These are phyloP conservation scores for Xestia sexstrigata DNA, from an alignment of 2,888 invertebrate genomes.

Conservation along the genomic window DNA sequence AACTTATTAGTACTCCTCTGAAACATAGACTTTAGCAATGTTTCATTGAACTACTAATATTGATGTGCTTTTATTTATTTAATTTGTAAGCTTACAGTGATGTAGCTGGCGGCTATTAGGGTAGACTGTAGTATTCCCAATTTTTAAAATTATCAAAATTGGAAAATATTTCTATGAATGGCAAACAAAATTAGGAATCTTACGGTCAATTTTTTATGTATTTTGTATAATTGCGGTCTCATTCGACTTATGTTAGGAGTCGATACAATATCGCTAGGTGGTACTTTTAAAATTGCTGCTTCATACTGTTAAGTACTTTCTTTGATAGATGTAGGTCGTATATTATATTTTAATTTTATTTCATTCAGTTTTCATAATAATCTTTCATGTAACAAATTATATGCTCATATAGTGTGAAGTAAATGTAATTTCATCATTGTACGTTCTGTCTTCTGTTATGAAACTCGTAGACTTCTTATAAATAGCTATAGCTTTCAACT, in stretches of 20 bases:
- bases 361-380: conserved; percentile 44
- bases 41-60: conserved; percentile 52
- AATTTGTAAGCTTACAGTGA: conserved; percentile 47
- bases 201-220: conserved; percentile 34
- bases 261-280: conserved; percentile 20
- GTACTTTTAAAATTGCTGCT: conserved; percentile 34
- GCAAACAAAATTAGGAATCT: conserved; percentile 49
- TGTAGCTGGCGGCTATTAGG: conserved; percentile 47
- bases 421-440: conserved; percentile 49
- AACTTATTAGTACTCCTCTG: conserved; percentile 46
- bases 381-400: conserved; percentile 35
- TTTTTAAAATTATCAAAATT: conserved; percentile 42
- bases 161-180: conserved; percentile 29
- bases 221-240: conserved; percentile 34
- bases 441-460: conserved; percentile 34
- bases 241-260: conserved; percentile 23
- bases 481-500: conserved; percentile 54
- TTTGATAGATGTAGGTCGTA: conserved; percentile 34
- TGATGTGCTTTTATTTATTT: conserved; percentile 61
- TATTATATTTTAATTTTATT: conserved; percentile 40
- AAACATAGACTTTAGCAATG: conserved; percentile 26
- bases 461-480: conserved; percentile 47
- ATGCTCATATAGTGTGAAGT: conserved; percentile 56
- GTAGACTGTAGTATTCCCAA: conserved; percentile 49
- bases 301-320: conserved; percentile 35